Evolutionary conservation across 2,797 vertebrate species (phyloP), one percentile per base, ranked within the genome.

Genomic region (Trachops cirrhosus): DNA sequence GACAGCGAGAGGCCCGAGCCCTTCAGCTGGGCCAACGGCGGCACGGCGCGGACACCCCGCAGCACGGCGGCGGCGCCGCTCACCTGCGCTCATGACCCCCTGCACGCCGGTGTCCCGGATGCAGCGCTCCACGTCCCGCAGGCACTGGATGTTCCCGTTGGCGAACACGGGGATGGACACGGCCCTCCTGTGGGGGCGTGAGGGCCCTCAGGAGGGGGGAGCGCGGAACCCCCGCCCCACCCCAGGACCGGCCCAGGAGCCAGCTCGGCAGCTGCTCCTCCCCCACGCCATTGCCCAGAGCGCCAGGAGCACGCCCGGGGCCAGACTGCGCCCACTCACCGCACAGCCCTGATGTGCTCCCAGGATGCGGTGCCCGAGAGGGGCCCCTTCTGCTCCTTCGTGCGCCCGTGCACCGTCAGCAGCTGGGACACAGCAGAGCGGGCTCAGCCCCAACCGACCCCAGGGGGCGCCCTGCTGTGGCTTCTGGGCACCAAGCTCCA

Each of bases 21-120:
- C 21, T 15, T 29, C 15, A 21, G 70, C 41, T 21, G 41, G 70
- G 85, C 70, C 52, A 24, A 19, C 6, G 22, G 52, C 8, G 21
- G 9, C 52, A 12, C n/a, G 39, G 54, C 15, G 6, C 4, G 14
- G 59, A 62, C 59, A 5, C 4, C 59, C n/a, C 16, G n/a, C 19
- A 0, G 8, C 64, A 10, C 16, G 19, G 74, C 12, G 2, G 50
- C 5, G 22, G 48, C 18, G 2, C 41, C 22, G 57, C 84, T 88
- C 95, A 99, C 99, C 99, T 98, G 99, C 99, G 59, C 99, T 99
- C 99, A 99, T 99, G 73, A 99, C 99, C 0, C 99, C 99, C 6
- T 99, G 99, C 26, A 99, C 99, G 3, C 99, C 99, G 0, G 99
- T 99, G 97, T 99, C 99, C 97, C 98, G 99, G 79, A 99, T 98